phyloP scores from a whole-genome alignment of 2,888 invertebrate genomes.

The Plemyria rubiginata region DNA sequence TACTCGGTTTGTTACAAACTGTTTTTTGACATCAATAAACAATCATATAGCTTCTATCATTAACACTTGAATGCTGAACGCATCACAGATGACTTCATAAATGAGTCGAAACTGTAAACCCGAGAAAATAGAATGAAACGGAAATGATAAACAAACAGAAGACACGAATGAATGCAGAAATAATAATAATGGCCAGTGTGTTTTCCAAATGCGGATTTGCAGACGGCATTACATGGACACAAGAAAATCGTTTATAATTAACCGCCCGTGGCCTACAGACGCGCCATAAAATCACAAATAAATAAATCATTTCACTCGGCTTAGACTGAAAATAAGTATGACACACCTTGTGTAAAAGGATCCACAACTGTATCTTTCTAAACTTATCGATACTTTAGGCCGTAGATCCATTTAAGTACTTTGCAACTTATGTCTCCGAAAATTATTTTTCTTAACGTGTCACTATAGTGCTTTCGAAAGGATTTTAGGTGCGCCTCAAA shows the following conservation, averaged over 20 bases:
- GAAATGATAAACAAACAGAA: conserved; percentile 40
- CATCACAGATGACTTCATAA: conserved; percentile 17
- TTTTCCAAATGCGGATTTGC: conserved; percentile 38
- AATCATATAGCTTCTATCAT: too few relatives aligned
- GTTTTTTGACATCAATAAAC: too few relatives aligned
- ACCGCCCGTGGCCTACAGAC: conserved; percentile 62
- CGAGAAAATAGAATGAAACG: conserved; percentile 26
- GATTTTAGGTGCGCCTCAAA: too few relatives aligned
- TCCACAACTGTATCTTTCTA: not conserved
- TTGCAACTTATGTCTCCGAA: too few relatives aligned
- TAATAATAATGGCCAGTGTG: conserved; percentile 25
- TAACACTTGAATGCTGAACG: not conserved
- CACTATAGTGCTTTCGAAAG: too few relatives aligned
- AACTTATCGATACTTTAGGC: not conserved
- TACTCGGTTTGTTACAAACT: too few relatives aligned
- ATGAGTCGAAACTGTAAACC: conserved; percentile 22
- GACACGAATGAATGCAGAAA: conserved; percentile 33
- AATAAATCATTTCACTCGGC: conserved; percentile 35
- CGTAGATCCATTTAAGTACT: too few relatives aligned
- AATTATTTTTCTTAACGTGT: too few relatives aligned
- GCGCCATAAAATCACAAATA: conserved; percentile 37
- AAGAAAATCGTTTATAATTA: conserved; percentile 57
- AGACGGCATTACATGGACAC: conserved; percentile 37
- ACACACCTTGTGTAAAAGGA: conserved; percentile 15
- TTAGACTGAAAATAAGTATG: conserved; percentile 26